phyloP scores from a whole-genome alignment of 2,797 vertebrate species.

The Danionella dracula region DNA sequence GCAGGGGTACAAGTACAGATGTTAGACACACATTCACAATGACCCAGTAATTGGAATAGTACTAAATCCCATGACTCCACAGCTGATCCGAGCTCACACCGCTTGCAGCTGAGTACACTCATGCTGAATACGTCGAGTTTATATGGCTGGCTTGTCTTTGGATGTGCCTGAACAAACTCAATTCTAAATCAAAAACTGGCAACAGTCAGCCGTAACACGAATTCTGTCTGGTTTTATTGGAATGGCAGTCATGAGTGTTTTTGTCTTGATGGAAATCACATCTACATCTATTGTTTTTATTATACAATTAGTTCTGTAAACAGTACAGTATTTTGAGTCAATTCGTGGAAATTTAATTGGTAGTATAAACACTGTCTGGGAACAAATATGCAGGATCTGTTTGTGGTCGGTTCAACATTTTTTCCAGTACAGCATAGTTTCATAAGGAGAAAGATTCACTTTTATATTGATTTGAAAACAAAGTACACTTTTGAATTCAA shows the following conservation, averaged over 20 bases:
- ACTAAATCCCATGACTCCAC: conserved; percentile 25
- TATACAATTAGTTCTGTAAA: background rate
- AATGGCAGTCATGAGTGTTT: background rate
- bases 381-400: no score
- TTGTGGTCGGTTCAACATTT: no score
- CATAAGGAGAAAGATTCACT: no score
- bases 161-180: conserved; percentile 8
- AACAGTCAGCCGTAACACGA: background rate
- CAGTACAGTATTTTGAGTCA: background rate
- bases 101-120: conserved; percentile 37
- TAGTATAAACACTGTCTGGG: background rate
- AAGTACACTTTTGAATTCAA: no score
- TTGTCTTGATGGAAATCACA: conserved; percentile 1
- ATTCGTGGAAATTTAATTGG: background rate
- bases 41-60: conserved; percentile 27
- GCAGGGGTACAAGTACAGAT: conserved; percentile 36
- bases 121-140: conserved; percentile 17
- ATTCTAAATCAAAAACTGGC: background rate
- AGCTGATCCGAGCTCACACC: conserved; percentile 32
- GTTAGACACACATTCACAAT: conserved; percentile 13
- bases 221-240: conserved; percentile 1
- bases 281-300: background rate
- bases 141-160: conserved; percentile 5
- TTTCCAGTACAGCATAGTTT: no score
- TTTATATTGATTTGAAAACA: no score